Evolutionary conservation across 2,113 vertebrate species (phyloP), one percentile per base, ranked within the genome.

Genomic region (Garra rufa): DNA sequence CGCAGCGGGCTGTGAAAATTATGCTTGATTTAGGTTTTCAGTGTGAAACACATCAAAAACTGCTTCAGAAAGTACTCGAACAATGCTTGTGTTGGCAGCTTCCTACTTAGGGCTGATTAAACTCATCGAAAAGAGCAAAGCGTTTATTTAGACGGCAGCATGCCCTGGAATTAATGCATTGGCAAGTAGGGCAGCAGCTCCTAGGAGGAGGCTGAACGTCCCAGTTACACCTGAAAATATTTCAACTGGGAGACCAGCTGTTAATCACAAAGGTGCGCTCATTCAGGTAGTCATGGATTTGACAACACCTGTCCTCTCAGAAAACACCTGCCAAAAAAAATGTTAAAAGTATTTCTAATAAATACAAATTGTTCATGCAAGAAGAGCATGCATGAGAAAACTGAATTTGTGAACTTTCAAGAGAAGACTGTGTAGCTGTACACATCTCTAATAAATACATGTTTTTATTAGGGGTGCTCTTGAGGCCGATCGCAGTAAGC

Each of bases 81-180:
- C 65, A 19, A 28, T 28, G 44, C 26, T 75, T 13, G 26, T 44
- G 70, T 73, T 44, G 13, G 41, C 41, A 46, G 11, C 13, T 73
- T 46, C 41, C 70, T 26, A 73, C 70, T 44, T 44, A 15, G 69
- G 38, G 69, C 69, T 75, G 43, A 50, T 75, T 75, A 50, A 75
- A 75, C 44, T 10, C 8, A 19, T 28, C 0, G 14, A 26, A 75
- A 75, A 48, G 14, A 28, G 71, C 44, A 28, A 74, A 26, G 43
- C 46, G 41, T 30, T 75, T 50, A 75, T 50, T 50, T 50, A 50
- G 24, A 75, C 0, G 11, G 8, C 71, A 50, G 13, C 71, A 30
- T 48, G 26, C 26, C 26, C 73, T 30, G 26, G 15, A 75, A 75
- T 30, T 0, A 50, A 30, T 30, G 21, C 46, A 28, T 5, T 13